phyloP scores from a whole-genome alignment of 2,113 vertebrate species.

The Chaetorhynchus papuensis region DNA sequence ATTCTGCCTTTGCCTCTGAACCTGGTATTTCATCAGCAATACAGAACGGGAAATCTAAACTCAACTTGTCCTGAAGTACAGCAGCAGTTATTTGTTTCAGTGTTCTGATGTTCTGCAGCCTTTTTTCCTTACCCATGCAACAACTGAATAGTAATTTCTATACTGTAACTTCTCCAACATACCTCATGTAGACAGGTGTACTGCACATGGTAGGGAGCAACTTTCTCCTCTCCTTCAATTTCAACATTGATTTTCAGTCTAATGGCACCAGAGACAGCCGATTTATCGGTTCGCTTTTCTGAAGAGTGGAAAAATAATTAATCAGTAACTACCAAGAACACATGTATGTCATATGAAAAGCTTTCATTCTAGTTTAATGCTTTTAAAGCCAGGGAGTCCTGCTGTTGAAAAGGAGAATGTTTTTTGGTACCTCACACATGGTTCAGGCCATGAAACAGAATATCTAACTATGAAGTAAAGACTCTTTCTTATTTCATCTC shows the following conservation, averaged over 20 bases:
- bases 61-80: neutral
- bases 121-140: neutral
- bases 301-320: neutral
- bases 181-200: slow-evolving; percentile 99
- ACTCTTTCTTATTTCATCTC: neutral
- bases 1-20: neutral
- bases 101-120: neutral
- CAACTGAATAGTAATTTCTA: neutral
- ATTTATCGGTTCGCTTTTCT: slow-evolving; percentile 98
- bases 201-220: slow-evolving; percentile 92
- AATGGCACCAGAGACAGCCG: slow-evolving; percentile 93
- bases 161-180: neutral
- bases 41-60: neutral
- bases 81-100: neutral
- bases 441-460: neutral
- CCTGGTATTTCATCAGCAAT: neutral
- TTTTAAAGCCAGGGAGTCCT: neutral
- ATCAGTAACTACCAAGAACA: neutral
- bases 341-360: neutral
- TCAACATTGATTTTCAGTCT: slow-evolving; percentile 95
- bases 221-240: slow-evolving; percentile 96
- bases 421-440: neutral
- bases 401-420: neutral
- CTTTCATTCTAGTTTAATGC: neutral
- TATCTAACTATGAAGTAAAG: neutral